Conservation (phyloP, 2,113 vertebrate species). For the Scalopus aquaticus region DNA sequence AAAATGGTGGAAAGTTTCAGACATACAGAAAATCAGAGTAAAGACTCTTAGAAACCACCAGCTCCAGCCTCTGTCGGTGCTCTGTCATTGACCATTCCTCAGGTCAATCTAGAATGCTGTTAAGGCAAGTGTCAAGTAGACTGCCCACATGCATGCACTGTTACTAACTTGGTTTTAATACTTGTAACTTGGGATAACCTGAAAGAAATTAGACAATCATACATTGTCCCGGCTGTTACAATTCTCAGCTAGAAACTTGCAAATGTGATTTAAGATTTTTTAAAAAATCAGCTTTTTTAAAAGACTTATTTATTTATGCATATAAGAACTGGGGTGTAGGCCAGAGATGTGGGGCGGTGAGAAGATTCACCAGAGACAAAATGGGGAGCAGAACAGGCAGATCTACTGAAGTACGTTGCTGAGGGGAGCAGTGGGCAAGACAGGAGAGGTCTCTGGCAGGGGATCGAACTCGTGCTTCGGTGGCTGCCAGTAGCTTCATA, state of each 20-base stretch:
- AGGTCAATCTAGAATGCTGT: background rate
- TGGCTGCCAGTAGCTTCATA: no score
- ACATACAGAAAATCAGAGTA: background rate
- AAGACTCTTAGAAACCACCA: background rate
- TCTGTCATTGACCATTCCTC: no score
- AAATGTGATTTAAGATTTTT: background rate
- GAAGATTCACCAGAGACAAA: no score
- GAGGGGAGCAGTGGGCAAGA: no score
- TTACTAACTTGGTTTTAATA: background rate
- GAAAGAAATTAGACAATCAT: background rate
- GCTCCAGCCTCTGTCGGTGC: background rate
- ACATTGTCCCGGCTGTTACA: background rate
- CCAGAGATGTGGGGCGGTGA: no score
- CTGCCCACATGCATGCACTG: background rate
- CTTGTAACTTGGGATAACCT: background rate
- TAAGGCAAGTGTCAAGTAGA: background rate
- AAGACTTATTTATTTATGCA: no score
- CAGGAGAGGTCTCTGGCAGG: no score
- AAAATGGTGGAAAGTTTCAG: background rate
- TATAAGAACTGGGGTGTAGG: no score
- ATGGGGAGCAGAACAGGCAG: no score
- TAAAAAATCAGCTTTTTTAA: no score
- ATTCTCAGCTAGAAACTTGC: background rate
- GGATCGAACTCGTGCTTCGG: no score
- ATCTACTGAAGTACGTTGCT: no score